Conservation (phyloP, 2,888 invertebrate species). For the Zygothrica quintamaculata region DNA sequence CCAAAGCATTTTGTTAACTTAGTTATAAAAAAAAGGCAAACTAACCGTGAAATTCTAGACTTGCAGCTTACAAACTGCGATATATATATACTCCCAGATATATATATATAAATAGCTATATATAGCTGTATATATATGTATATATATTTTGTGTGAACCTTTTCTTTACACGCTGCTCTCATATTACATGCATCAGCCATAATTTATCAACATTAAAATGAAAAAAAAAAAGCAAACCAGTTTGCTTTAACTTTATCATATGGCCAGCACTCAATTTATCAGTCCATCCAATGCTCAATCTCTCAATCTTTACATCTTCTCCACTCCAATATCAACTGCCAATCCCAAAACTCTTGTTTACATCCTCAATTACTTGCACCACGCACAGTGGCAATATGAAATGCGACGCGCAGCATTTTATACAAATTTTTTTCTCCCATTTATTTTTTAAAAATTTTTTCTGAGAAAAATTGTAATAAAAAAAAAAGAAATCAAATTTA, state of each 20-base stretch:
- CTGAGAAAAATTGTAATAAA: constrained; percentile 59
- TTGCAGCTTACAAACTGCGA: constrained; percentile 32
- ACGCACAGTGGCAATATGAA: constrained; percentile 62
- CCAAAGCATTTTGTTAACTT: constrained; percentile 21
- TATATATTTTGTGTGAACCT: constrained; percentile 18
- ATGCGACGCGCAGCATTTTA: constrained; percentile 30
- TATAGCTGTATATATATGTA: constrained; percentile 3
- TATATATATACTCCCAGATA: too few relatives aligned
- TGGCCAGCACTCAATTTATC: too few relatives aligned
- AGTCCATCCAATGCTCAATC: too few relatives aligned
- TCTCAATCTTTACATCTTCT: not conserved
- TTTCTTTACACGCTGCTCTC: constrained; percentile 33
- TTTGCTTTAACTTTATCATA: constrained; percentile 36
- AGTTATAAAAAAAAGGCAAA: constrained; percentile 18
- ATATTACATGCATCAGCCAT: constrained; percentile 53
- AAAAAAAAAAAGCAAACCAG: too few relatives aligned
- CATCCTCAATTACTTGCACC: constrained; percentile 60
- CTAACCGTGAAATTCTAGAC: constrained; percentile 31
- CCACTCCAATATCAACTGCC: constrained; percentile 11
- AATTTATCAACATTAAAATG: constrained; percentile 67
- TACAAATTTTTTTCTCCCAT: constrained; percentile 16
- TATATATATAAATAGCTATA: constrained; percentile 9
- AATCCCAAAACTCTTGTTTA: constrained; percentile 23
- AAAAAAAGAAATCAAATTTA: constrained; percentile 62
- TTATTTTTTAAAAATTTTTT: constrained; percentile 34